Conservation (phyloP, 2,113 vertebrate species). For the Neomonachus schauinslandi region DNA sequence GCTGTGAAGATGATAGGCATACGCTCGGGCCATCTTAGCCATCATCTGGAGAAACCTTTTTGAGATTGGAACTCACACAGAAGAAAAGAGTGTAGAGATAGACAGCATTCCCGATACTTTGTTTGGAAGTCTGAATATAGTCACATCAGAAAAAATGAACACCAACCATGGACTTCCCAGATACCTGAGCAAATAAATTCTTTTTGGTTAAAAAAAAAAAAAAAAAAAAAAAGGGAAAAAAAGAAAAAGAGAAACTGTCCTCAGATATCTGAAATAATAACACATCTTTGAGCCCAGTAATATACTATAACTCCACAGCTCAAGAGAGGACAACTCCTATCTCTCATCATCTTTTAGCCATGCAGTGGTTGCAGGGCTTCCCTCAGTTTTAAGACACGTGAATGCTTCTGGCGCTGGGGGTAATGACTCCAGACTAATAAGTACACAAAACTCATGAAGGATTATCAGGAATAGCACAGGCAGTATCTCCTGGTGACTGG, state of each 20-base stretch:
- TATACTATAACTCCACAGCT: not conserved
- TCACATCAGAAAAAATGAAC: not conserved
- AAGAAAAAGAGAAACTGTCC: not conserved
- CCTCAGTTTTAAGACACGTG: not conserved
- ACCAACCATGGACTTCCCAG: not conserved
- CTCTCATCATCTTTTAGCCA: not conserved
- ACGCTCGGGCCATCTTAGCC: not conserved
- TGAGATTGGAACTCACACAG: not conserved
- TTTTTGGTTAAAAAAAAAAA: not conserved
- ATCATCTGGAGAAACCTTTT: not conserved
- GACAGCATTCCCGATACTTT: not conserved
- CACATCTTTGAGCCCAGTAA: not conserved
- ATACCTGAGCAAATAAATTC: conserved; percentile 6
- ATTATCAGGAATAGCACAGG: not conserved
- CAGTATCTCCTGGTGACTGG: not conserved
- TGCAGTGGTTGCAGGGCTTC: not conserved
- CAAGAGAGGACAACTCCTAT: not conserved
- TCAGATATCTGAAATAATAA: not conserved
- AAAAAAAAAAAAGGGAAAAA: too few relatives aligned
- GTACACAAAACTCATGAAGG: not conserved
- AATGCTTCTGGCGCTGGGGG: not conserved
- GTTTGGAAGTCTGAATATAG: not conserved
- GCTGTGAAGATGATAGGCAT: not conserved
- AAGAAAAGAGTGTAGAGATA: not conserved
- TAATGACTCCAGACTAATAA: not conserved